Evolutionary conservation across 2,888 invertebrate genomes (phyloP).

Genomic region (Xylota segnis): DNA sequence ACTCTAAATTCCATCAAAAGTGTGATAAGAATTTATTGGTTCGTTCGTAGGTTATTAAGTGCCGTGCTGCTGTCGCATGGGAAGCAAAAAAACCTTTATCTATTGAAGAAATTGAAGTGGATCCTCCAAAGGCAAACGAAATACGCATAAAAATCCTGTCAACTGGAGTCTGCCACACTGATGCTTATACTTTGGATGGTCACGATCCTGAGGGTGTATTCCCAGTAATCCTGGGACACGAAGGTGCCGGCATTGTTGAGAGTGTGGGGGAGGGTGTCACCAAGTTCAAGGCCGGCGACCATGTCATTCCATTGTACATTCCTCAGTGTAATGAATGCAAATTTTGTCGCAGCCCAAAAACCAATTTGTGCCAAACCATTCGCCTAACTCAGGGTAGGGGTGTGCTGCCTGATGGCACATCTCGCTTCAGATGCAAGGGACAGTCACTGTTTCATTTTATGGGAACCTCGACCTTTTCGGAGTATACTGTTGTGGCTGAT

Average conservation of each 20-base stretch:
- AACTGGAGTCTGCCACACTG: constrained; percentile 96
- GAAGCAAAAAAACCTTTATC: constrained; percentile 94
- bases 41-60: constrained; percentile 90
- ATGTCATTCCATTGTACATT: constrained; percentile 98
- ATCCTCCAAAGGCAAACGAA: constrained; percentile 96
- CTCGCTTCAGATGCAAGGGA: constrained; percentile 89
- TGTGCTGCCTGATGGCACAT: constrained; percentile 96
- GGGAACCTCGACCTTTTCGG: constrained; percentile 98
- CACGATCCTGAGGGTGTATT: constrained; percentile 96
- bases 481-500: constrained; percentile 97
- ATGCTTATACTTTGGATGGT: constrained; percentile 95
- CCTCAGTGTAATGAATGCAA: constrained; percentile 99
- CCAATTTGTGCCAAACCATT: constrained; percentile 98
- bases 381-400: constrained; percentile 94
- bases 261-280: constrained; percentile 97
- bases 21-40: constrained; percentile 12
- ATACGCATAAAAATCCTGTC: constrained; percentile 92
- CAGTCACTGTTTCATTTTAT: constrained; percentile 94
- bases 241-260: constrained; percentile 98
- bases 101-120: constrained; percentile 97
- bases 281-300: constrained; percentile 94
- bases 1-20: neutral
- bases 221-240: constrained; percentile 97
- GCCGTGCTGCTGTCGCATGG: constrained; percentile 99
- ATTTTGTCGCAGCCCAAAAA: constrained; percentile 97